phyloP scores from a whole-genome alignment of 2,797 vertebrate genomes.

The Sparus aurata region DNA sequence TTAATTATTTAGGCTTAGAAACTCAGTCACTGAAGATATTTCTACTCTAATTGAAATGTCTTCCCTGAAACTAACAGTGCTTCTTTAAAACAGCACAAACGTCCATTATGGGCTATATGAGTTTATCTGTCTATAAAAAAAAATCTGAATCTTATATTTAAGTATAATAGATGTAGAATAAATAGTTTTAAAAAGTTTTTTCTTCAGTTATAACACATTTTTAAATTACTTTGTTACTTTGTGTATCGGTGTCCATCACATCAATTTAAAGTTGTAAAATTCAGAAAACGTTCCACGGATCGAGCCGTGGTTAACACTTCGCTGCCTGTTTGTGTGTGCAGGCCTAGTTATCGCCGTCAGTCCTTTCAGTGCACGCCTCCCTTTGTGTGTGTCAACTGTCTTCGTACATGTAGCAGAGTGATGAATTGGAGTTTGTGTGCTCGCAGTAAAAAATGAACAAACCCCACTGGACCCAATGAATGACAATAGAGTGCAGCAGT shows the following conservation, averaged over 20 bases:
- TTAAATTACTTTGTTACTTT: too few species aligned
- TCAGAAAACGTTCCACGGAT: neutral
- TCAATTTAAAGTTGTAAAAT: neutral
- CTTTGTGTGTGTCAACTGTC: conserved; percentile 1
- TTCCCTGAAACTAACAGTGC: neutral
- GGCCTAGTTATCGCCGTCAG: neutral
- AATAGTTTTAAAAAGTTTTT: too few species aligned
- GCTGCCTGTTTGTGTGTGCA: neutral
- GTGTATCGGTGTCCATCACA: neutral
- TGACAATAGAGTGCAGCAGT: conserved; percentile 89
- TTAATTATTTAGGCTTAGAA: too few species aligned
- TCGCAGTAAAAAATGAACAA: conserved; percentile 75
- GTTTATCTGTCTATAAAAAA: too few species aligned
- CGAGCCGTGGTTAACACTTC: neutral
- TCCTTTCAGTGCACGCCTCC: conserved; percentile 11
- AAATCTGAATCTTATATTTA: too few species aligned
- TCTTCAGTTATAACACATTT: too few species aligned
- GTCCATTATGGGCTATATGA: neutral
- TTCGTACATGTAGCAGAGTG: conserved; percentile 12
- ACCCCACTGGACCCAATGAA: conserved; percentile 83
- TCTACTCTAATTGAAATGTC: too few species aligned
- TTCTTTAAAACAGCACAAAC: neutral
- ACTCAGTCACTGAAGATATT: too few species aligned
- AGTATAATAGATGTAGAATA: too few species aligned
- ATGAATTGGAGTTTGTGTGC: conserved; percentile 41